These are phyloP conservation scores for Lepus americanus DNA, from an alignment of 2,113 vertebrate genomes.

Conservation along the genomic window DNA sequence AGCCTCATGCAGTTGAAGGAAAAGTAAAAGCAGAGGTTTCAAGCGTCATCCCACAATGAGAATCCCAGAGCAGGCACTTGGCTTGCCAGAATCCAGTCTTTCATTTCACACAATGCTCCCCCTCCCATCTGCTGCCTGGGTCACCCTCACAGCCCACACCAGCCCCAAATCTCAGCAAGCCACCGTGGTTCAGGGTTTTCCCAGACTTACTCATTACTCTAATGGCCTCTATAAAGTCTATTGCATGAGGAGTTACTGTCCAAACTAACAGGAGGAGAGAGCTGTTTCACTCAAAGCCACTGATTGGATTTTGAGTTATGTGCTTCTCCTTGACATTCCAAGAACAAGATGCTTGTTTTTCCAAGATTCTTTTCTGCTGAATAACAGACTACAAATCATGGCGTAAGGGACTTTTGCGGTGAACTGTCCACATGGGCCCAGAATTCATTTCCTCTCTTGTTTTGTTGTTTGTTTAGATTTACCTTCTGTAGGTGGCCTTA, in stretches of 20 bases:
- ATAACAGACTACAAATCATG: slow-evolving; percentile 38
- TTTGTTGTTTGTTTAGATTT: background rate
- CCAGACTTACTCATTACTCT: background rate
- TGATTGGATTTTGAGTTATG: slow-evolving; percentile 58
- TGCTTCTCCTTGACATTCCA: slow-evolving; percentile 72
- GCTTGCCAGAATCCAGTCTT: background rate
- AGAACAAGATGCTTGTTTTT: slow-evolving; percentile 67
- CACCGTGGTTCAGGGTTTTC: background rate
- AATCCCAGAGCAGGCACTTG: background rate
- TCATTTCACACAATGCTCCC: background rate
- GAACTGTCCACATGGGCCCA: background rate
- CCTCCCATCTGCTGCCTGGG: background rate
- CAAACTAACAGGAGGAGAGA: slow-evolving; percentile 18
- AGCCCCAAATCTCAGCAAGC: background rate
- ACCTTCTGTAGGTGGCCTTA: background rate
- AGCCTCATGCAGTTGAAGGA: slow-evolving; percentile 4
- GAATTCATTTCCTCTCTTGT: background rate
- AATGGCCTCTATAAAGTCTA: slow-evolving; percentile 15
- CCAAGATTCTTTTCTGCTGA: slow-evolving; percentile 69
- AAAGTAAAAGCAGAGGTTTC: slow-evolving; percentile 46
- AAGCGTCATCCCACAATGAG: background rate
- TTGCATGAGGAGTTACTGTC: slow-evolving; percentile 6
- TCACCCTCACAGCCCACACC: background rate
- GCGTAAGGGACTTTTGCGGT: background rate
- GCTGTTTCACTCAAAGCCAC: slow-evolving; percentile 55